These are phyloP conservation scores for Apodemus speciosus DNA, from an alignment of 2,113 vertebrate species.

Conservation along the genomic window DNA sequence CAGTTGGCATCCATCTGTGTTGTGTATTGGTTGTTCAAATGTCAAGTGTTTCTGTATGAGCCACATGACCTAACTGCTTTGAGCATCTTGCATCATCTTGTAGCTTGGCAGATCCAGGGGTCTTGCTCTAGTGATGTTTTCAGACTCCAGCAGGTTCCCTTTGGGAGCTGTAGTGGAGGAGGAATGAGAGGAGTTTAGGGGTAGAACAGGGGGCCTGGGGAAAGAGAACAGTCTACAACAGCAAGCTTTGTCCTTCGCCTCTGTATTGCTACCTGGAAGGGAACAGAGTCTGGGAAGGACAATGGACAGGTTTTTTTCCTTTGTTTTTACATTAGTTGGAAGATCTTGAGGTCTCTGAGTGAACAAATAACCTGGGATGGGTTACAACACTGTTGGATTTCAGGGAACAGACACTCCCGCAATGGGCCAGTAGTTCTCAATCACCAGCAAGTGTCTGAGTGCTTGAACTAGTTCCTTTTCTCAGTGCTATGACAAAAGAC, in stretches of 20 bases:
- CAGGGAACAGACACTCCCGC: neutral
- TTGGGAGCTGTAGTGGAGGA: neutral
- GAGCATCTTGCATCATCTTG: neutral
- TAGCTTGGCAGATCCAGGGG: neutral
- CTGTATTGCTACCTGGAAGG: neutral
- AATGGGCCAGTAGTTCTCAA: conserved; percentile 52
- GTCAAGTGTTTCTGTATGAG: neutral
- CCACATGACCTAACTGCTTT: too few species aligned
- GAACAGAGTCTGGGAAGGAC: neutral
- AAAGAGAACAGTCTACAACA: neutral
- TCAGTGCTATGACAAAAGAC: neutral
- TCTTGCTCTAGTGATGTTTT: neutral
- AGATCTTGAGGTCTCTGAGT: neutral
- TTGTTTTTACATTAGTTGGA: neutral
- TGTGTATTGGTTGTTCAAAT: neutral
- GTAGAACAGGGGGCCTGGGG: too few species aligned
- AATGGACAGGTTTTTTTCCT: neutral
- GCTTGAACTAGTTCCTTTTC: neutral
- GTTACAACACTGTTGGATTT: neutral
- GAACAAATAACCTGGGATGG: neutral
- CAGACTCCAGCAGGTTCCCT: neutral
- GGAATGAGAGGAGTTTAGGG: too few species aligned
- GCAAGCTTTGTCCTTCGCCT: neutral
- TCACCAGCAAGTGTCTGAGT: neutral
- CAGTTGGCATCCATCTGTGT: neutral